Conservation (phyloP, 2,797 vertebrate genomes). For the Rhinophrynus dorsalis region DNA sequence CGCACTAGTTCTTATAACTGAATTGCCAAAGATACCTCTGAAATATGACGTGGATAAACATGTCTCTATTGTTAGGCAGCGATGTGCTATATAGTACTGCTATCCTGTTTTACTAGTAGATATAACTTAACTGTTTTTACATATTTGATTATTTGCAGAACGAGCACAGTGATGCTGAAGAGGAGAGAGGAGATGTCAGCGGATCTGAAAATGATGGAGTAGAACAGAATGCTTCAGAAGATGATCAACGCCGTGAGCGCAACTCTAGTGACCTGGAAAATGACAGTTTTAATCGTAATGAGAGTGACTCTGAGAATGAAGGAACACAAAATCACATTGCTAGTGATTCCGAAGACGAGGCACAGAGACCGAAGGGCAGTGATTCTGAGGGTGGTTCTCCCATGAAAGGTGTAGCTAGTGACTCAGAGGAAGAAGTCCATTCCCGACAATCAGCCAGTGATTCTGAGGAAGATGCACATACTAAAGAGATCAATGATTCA, state of each 20-base stretch:
- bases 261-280: constrained; percentile 74
- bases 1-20: too few relatives aligned
- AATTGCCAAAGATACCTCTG: too few relatives aligned
- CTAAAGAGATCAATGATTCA: constrained; percentile 64
- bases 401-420: constrained; percentile 53
- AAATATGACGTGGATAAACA: too few relatives aligned
- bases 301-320: constrained; percentile 75
- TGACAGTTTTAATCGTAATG: constrained; percentile 55
- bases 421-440: constrained; percentile 64
- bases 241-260: constrained; percentile 60
- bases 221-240: constrained; percentile 25
- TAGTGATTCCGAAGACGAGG: constrained; percentile 79
- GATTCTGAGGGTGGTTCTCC: constrained; percentile 71
- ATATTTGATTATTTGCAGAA: too few relatives aligned
- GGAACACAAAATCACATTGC: constrained; percentile 62
- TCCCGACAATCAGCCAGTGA: constrained; percentile 69
- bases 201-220: constrained; percentile 74
- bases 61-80: too few relatives aligned
- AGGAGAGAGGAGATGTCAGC: constrained; percentile 61
- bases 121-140: too few relatives aligned
- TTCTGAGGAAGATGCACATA: constrained; percentile 60
- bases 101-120: too few relatives aligned
- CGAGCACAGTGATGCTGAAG: constrained; percentile 79
- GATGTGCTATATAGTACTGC: too few relatives aligned
- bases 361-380: constrained; percentile 58